A percentile compares a stretch with the other conserved stretches of the same genome.
phyloP scores from a whole-genome alignment of 2,888 invertebrate species.

The Pandemis cinnamomeana region DNA sequence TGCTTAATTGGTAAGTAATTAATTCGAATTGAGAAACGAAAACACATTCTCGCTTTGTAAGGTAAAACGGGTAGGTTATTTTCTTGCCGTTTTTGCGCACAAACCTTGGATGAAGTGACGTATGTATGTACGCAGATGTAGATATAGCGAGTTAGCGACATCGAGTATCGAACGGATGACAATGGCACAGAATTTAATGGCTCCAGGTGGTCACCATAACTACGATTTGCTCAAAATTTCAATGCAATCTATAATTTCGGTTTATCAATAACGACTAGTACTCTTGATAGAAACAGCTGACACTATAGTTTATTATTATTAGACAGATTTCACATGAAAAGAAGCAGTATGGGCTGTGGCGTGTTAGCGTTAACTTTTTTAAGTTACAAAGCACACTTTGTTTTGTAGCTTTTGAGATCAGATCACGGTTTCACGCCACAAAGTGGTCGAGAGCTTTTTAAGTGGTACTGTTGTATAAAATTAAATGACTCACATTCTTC shows the following conservation, averaged over 20 bases:
- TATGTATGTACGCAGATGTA: conserved; percentile 21
- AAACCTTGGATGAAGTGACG: conserved; percentile 12
- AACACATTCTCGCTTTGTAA: neutral
- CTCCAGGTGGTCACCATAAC: neutral
- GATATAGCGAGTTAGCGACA: neutral
- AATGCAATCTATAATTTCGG: neutral
- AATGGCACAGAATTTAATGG: neutral
- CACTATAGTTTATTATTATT: neutral
- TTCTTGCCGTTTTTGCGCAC: conserved; percentile 21
- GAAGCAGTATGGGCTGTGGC: neutral
- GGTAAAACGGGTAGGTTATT: conserved; percentile 8
- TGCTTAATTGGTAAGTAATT: neutral
- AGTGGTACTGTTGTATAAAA: neutral
- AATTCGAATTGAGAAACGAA: neutral
- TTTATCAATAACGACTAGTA: neutral
- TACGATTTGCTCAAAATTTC: neutral
- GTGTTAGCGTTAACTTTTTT: too few relatives aligned
- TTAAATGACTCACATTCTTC: neutral
- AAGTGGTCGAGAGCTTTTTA: neutral
- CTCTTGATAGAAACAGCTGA: neutral
- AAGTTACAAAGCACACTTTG: too few relatives aligned
- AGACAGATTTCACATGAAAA: neutral
- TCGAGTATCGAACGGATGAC: neutral
- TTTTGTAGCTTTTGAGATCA: too few relatives aligned
- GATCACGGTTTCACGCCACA: too few relatives aligned